These are phyloP conservation scores for Opisthograptis luteolata DNA, from an alignment of 2,888 invertebrate genomes.

Conservation along the genomic window DNA sequence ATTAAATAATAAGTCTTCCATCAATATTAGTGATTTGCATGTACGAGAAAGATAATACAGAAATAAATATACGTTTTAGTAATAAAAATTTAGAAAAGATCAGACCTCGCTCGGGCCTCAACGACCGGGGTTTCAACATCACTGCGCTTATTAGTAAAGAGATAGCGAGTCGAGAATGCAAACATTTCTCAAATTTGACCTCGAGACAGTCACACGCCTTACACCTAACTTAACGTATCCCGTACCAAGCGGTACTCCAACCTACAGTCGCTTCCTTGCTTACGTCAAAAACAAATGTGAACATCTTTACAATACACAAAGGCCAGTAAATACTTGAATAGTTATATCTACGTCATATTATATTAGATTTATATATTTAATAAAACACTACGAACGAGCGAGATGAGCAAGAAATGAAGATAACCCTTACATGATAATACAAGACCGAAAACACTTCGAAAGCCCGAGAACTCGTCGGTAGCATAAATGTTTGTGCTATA, in stretches of 20 bases:
- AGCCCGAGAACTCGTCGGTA: conserved; percentile 51
- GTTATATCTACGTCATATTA: conserved; percentile 77
- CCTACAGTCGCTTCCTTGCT: conserved; percentile 39
- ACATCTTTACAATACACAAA: conserved; percentile 64
- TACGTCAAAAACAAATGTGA: conserved; percentile 56
- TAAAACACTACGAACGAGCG: conserved; percentile 70
- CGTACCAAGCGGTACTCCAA: conserved; percentile 69
- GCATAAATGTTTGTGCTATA: conserved; percentile 41
- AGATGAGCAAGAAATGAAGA: conserved; percentile 72
- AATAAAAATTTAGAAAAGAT: conserved; percentile 42
- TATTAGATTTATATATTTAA: conserved; percentile 61
- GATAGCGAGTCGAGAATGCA: conserved; percentile 57
- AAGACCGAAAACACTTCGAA: conserved; percentile 26
- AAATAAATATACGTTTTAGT: conserved; percentile 37
- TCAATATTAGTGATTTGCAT: conserved; percentile 48
- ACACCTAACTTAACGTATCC: conserved; percentile 65
- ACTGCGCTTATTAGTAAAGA: conserved; percentile 47
- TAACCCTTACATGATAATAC: conserved; percentile 46
- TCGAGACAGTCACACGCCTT: conserved; percentile 76
- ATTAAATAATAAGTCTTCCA: conserved; percentile 60
- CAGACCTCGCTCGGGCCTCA: conserved; percentile 41
- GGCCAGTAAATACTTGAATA: conserved; percentile 78
- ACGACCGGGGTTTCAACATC: conserved; percentile 66
- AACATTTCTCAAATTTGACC: conserved; percentile 52
- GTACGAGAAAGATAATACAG: conserved; percentile 37